Evolutionary conservation across 2,888 invertebrate genomes (phyloP), one percentile per base, ranked within the genome.

Genomic region (Tholera decimalis): DNA sequence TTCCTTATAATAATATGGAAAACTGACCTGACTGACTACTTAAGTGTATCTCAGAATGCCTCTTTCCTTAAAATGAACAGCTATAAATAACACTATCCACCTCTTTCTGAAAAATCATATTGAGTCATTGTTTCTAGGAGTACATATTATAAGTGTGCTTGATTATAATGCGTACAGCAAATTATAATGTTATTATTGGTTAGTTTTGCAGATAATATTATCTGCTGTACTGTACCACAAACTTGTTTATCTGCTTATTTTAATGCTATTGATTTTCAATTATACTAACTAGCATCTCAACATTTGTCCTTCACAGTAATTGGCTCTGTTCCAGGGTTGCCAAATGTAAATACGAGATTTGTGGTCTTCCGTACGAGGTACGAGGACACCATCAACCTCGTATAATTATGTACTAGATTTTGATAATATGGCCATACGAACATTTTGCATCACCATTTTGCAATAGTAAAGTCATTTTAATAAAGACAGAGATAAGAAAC

Each of bases 181-280:
- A 30, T 24, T 60, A 11, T 1, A 47, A 59, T 39, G 8, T 18
- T 39, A 28, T n/a, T 46, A 59, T 22, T 60, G 13, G 33, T 8
- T 69, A 26, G n/a, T 24, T 39, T 20, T 13, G 35, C 13, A 60
- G 71, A 71, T 66, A 49, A 49, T 58, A 49, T 22, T 63, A 44
- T 51, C 44, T 63, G 18, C 28, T 49, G 39, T 39, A 60, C 26
- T 44, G 1, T 35, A 62, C 9, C 47, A 49, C 30, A 43, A 20
- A 66, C 41, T 41, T 28, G 53, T 73, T 47, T 47, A 53, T 60
- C 47, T 37, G 35, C 9, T 49, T 43, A 73, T 43, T 49, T 43
- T 22, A 49, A 26, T 54, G 18, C 15, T 73, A 66, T 66, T 66
- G 56, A 66, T 70, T 66, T 56, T 39, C n/a, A 51, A 66, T 53